These are phyloP conservation scores for Salticus scenicus DNA, from an alignment of 2,888 invertebrate genomes.

Conservation along the genomic window DNA sequence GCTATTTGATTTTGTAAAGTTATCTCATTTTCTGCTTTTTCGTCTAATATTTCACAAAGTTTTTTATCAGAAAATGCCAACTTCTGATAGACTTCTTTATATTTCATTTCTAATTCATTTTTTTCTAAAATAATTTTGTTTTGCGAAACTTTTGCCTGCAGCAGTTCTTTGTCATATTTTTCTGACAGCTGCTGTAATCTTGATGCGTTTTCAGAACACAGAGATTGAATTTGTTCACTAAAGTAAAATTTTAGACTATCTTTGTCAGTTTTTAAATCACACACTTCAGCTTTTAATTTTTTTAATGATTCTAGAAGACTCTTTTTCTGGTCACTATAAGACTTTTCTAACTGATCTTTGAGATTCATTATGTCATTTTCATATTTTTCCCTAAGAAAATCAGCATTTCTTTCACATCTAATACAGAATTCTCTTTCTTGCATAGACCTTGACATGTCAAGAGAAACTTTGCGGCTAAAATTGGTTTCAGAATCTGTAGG, in stretches of 20 bases:
- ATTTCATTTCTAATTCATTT: background rate
- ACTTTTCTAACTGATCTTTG: slow-evolving; percentile 46
- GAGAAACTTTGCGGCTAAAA: slow-evolving; percentile 46
- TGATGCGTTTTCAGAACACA: slow-evolving; percentile 42
- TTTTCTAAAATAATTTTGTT: slow-evolving; percentile 3
- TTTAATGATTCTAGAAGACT: slow-evolving; percentile 26
- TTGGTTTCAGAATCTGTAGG: slow-evolving; percentile 45
- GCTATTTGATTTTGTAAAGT: slow-evolving; percentile 21
- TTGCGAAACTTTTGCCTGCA: background rate
- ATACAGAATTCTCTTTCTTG: slow-evolving; percentile 44
- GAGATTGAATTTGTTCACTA: slow-evolving; percentile 31
- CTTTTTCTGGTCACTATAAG: slow-evolving; percentile 19
- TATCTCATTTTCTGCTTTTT: slow-evolving; percentile 31
- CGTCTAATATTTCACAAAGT: slow-evolving; percentile 19
- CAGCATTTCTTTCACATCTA: slow-evolving; percentile 36
- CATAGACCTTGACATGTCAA: slow-evolving; percentile 32
- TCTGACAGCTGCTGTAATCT: slow-evolving; percentile 23
- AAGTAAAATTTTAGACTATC: background rate
- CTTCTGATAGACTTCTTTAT: background rate
- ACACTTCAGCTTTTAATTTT: slow-evolving; percentile 30
- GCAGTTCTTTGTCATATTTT: slow-evolving; percentile 19
- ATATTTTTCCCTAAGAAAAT: slow-evolving; percentile 46
- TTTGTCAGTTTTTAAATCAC: slow-evolving; percentile 30
- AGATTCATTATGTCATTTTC: slow-evolving; percentile 37
- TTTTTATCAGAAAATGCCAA: slow-evolving; percentile 17